Conservation (phyloP, 2,888 invertebrate species). For the Pammene fasciana region DNA sequence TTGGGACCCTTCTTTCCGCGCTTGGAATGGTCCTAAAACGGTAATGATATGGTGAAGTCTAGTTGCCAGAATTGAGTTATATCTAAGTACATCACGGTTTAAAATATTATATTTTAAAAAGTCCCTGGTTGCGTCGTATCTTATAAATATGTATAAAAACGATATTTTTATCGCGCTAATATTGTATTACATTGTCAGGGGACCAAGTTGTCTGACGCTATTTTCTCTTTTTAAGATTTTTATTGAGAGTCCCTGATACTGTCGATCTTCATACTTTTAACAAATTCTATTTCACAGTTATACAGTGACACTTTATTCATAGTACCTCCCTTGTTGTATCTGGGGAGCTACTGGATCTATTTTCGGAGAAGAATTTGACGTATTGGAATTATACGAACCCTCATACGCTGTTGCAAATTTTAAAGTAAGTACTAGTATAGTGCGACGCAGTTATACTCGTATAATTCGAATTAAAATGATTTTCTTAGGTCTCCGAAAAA, state of each 20-base stretch:
- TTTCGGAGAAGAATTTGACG: background rate
- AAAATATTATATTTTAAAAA: no score
- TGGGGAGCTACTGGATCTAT: background rate
- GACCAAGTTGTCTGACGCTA: constrained; percentile 22
- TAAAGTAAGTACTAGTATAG: background rate
- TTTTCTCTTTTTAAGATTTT: constrained; percentile 20
- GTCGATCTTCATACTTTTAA: background rate
- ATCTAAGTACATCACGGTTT: no score
- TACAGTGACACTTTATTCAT: background rate
- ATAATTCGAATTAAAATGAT: no score
- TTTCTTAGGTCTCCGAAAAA: no score
- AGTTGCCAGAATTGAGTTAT: no score
- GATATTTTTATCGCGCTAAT: background rate
- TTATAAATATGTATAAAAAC: background rate
- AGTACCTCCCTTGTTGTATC: background rate
- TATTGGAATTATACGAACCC: background rate
- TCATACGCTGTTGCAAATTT: background rate
- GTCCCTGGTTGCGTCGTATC: background rate
- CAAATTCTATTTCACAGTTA: constrained; percentile 6
- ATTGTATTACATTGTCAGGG: constrained; percentile 14
- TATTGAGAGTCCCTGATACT: constrained; percentile 3
- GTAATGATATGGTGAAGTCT: no score
- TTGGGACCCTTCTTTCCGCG: no score
- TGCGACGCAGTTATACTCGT: no score
- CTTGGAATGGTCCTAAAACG: no score